These are phyloP conservation scores for Rhinolophus sinicus DNA, from an alignment of 2,113 vertebrate species.

Conservation along the genomic window DNA sequence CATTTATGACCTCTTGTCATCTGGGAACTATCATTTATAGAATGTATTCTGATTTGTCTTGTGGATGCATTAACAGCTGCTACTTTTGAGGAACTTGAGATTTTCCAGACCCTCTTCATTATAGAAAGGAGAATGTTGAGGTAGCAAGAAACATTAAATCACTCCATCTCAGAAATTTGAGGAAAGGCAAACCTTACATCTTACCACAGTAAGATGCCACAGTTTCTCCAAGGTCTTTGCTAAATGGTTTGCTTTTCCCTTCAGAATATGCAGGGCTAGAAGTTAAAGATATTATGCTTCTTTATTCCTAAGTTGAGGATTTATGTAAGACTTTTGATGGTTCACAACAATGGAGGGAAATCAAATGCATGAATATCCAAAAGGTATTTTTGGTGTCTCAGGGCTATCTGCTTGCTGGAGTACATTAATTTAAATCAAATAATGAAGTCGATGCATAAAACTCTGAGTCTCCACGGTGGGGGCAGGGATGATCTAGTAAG, in stretches of 20 bases:
- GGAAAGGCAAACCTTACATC: neutral
- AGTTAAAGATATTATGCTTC: neutral
- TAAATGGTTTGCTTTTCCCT: neutral
- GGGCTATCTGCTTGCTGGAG: neutral
- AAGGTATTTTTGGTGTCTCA: neutral
- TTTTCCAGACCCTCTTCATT: neutral
- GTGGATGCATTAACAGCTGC: neutral
- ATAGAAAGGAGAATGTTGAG: neutral
- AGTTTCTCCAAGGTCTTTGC: neutral
- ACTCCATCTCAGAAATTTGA: neutral
- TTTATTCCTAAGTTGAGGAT: neutral
- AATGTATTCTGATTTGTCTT: neutral
- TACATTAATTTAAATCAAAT: conserved; percentile 16
- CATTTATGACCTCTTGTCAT: neutral
- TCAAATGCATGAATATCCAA: neutral
- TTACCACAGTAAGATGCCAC: neutral
- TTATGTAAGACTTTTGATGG: neutral
- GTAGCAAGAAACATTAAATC: neutral
- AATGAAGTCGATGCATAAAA: neutral
- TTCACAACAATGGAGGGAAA: neutral
- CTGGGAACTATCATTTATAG: neutral
- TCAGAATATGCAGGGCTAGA: neutral
- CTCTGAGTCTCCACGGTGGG: neutral
- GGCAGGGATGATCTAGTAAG: neutral
- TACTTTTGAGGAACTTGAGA: conserved; percentile 34